Base-by-base conservation (phyloP, 2,888 invertebrate genomes). In the Orthosia gracilis region DNA sequence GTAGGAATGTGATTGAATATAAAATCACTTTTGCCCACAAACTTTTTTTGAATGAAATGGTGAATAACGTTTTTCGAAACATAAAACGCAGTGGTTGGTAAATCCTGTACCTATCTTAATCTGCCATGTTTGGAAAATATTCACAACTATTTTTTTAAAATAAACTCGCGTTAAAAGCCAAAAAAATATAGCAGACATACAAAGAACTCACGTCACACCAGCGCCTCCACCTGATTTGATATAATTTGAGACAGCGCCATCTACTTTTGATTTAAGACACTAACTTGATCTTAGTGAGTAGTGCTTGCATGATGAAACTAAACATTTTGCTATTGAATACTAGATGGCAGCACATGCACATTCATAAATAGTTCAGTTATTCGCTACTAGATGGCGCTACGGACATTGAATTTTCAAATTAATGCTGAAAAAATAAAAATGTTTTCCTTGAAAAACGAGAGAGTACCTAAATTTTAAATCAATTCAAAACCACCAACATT, bases 371-470 rank as follows among this genome's bases (percentile, higher is more conserved):
- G 18, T 9, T 52, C 17, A 0, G 18, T 78, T 76, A 26, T 47
- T 76, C 5, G 5, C 47, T 55, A 72, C 47, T 21, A 78, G 85
- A 83, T 86, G 76, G 31, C 80, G 47, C 23, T 61, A 26, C 21
- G 5, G 0, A 15, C 17, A 13, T 18, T 0, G 13, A 12, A n/a
- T 23, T 18, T 15, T 2, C 4, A 5, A 26, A n/a, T 11, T 0
- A 4, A 9, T 71, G 11, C 7, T 12, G 3, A 21, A 40, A 18
- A 0, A 21, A 15, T 15, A 2, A 12, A 50, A 54, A n/a, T 31
- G 31, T 50, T 13, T 1, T 15, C 1, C 13, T 7, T 2, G 18
- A 2, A 21, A 15, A 15, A 64, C 15, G 18, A n/a, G 31, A 31
- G 4, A 31, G 31, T 31, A 47, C 12, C 69, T 5, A 23, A 11